Percentiles rank a stretch among this genome's conserved stretches.
Evolutionary conservation across 2,113 vertebrate genomes (phyloP).

Genomic region (Dicerorhinus sumatrensis): DNA sequence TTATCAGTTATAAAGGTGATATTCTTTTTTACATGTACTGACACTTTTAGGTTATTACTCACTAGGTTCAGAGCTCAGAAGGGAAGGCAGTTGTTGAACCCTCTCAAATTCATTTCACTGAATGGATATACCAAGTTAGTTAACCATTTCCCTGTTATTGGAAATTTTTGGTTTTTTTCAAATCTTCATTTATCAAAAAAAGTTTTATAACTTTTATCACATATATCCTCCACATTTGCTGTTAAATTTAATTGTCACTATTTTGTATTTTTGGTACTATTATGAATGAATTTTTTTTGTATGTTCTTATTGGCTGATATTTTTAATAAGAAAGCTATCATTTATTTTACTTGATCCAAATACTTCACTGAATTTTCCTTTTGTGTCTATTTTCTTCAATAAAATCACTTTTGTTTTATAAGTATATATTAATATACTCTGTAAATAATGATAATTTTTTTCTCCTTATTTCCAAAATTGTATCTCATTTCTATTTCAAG

Average conservation of each 20-base stretch:
- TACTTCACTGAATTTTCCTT: not conserved
- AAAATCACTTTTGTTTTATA: not conserved
- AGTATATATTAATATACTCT: not conserved
- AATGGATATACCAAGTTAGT: not conserved
- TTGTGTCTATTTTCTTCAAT: not conserved
- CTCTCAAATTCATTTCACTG: not conserved
- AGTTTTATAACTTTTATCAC: not conserved
- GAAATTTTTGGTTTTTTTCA: not conserved
- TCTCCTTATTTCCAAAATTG: not conserved
- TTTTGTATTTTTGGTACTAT: not conserved
- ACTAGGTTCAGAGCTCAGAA: not conserved
- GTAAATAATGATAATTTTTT: not conserved
- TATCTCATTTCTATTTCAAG: not conserved
- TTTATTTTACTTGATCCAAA: not conserved
- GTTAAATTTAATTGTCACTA: not conserved
- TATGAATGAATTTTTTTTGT: not conserved
- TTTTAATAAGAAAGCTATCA: not conserved
- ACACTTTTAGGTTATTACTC: not conserved
- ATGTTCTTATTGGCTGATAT: not conserved
- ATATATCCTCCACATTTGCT: not conserved
- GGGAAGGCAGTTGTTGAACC: not conserved
- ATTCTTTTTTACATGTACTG: not conserved
- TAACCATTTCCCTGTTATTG: not conserved
- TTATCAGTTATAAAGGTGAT: too few species aligned
- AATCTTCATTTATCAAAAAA: not conserved